A percentile compares a stretch with the other conserved stretches of the same genome.
Evolutionary conservation across 64 coral and sea anemone genomes (phyloP).

Genomic region (Montipora cactus): DNA sequence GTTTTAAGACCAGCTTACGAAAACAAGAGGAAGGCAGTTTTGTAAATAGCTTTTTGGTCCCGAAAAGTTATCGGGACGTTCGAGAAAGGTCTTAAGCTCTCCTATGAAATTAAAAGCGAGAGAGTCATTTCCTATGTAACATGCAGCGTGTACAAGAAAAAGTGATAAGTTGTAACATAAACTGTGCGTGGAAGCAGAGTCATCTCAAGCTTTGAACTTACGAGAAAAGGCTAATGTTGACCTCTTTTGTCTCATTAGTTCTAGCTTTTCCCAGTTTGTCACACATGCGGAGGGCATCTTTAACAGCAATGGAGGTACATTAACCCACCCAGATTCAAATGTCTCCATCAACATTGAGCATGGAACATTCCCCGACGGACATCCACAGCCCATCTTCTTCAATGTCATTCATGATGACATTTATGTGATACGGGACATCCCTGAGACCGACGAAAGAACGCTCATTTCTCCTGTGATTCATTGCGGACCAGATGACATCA

Average conservation of each 20-base stretch:
- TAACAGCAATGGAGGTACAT: neutral
- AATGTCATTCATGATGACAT: conserved; percentile 12
- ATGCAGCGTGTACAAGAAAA: too few species aligned
- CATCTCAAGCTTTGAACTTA: too few species aligned
- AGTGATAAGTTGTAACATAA: too few species aligned
- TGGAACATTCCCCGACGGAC: neutral
- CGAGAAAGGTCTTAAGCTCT: too few species aligned
- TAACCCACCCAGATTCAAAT: neutral
- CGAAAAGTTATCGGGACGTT: too few species aligned
- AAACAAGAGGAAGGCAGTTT: too few species aligned
- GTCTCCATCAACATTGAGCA: neutral
- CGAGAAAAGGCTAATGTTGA: neutral
- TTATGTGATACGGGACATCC: neutral
- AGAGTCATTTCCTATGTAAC: too few species aligned
- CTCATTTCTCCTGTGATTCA: conserved; percentile 28
- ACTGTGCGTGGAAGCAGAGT: too few species aligned
- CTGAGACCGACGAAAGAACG: neutral
- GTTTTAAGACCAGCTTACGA: too few species aligned
- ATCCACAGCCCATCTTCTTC: conserved; percentile 11
- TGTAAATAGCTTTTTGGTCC: too few species aligned
- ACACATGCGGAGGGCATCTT: neutral
- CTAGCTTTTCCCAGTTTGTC: neutral
- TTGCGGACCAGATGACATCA: conserved; percentile 14
- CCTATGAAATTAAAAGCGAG: too few species aligned
- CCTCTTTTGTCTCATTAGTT: neutral